Percentiles rank a stretch among this genome's conserved stretches.
Evolutionary conservation across 2,113 vertebrate genomes (phyloP).

Genomic region (Pheucticus melanocephalus): DNA sequence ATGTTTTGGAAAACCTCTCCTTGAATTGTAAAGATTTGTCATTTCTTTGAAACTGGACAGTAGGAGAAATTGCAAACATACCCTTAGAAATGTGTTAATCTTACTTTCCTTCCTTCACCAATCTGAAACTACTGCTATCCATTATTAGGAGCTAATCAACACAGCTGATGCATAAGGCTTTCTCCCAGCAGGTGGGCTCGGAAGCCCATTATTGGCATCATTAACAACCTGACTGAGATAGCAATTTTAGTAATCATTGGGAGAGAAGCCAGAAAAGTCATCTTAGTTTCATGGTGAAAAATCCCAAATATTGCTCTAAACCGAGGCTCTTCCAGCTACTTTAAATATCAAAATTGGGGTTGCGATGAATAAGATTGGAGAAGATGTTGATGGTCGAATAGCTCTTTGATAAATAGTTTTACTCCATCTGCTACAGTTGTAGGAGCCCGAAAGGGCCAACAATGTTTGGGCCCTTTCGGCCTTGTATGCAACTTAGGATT

Average conservation of each 20-base stretch:
- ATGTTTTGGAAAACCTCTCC: constrained; percentile 9
- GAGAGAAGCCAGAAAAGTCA: neutral
- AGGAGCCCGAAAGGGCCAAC: too few relatives aligned
- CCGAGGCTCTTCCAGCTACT: neutral
- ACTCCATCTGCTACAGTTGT: too few relatives aligned
- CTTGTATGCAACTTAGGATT: too few relatives aligned
- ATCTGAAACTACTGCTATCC: neutral
- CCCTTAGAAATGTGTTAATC: neutral
- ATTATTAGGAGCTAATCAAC: neutral
- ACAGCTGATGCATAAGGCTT: neutral
- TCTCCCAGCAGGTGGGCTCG: neutral
- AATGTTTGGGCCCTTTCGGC: too few relatives aligned
- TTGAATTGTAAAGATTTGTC: neutral
- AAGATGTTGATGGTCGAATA: too few relatives aligned
- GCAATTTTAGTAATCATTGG: neutral
- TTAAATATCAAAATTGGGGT: neutral
- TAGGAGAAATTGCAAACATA: neutral
- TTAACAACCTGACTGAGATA: constrained; percentile 4
- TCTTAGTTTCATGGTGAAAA: neutral
- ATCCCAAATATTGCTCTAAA: neutral
- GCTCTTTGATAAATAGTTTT: too few relatives aligned
- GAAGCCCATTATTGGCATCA: neutral
- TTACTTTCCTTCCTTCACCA: neutral
- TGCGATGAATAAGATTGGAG: too few relatives aligned
- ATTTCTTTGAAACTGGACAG: neutral